Evolutionary conservation across 1,140 invertebrate genomes (phyloP).

Genomic region (Acromyrmex charruanus): DNA sequence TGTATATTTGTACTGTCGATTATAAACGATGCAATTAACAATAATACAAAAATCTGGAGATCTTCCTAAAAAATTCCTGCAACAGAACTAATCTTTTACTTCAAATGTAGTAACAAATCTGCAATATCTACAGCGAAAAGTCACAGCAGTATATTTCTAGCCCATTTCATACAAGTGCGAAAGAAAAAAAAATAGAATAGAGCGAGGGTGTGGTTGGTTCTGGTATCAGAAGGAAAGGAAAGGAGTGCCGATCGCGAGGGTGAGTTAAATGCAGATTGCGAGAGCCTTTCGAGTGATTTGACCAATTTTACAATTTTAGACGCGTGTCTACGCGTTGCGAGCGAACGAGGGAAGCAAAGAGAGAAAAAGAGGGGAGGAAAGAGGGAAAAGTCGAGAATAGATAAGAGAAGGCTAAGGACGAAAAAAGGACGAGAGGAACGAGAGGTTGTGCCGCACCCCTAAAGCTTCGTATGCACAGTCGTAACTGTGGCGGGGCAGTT

Average conservation of each 20-base stretch:
- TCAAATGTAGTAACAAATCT: not conserved
- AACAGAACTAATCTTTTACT: not conserved
- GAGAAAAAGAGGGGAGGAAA: not conserved
- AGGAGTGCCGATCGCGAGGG: slow-evolving; percentile 58
- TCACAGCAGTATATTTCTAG: not conserved
- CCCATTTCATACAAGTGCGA: not conserved
- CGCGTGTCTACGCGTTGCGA: not conserved
- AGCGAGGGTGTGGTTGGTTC: slow-evolving; percentile 54
- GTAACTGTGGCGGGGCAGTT: slow-evolving; percentile 68
- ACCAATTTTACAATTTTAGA: slow-evolving; percentile 84
- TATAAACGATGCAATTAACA: no score
- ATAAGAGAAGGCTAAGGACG: slow-evolving; percentile 24
- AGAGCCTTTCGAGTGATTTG: slow-evolving; percentile 69
- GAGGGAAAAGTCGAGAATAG: slow-evolving; percentile 1
- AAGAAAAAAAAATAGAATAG: slow-evolving; percentile 41
- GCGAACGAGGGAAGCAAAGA: not conserved
- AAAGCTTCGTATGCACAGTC: slow-evolving; percentile 66
- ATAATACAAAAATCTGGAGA: not conserved
- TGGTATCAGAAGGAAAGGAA: slow-evolving; percentile 36
- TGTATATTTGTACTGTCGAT: no score
- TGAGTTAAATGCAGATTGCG: slow-evolving; percentile 64
- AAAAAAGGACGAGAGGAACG: slow-evolving; percentile 59
- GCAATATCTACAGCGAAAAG: not conserved
- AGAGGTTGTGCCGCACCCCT: slow-evolving; percentile 69
- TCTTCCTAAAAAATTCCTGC: not conserved